These are phyloP conservation scores for Alcis repandata DNA, from an alignment of 2,888 invertebrate species.

Conservation along the genomic window DNA sequence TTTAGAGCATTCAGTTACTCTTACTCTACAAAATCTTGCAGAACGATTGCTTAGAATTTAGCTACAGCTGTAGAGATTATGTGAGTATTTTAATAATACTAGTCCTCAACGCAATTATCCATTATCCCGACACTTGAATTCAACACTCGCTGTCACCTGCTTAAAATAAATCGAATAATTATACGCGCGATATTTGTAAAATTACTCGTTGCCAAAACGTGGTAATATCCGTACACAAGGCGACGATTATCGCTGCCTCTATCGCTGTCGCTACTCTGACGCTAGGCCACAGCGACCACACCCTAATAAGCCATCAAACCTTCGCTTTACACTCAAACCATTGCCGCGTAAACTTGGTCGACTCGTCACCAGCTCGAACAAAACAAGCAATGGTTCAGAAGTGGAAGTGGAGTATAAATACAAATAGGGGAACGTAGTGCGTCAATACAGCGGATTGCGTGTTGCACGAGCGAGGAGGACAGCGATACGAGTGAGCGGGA, in stretches of 20 bases:
- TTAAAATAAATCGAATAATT: constrained; percentile 2
- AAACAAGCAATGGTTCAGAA: constrained; percentile 32
- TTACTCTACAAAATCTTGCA: no score
- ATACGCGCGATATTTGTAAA: constrained; percentile 1
- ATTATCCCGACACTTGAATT: neutral
- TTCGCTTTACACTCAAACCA: constrained; percentile 38
- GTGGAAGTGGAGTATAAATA: constrained; percentile 10
- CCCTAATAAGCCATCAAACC: constrained; percentile 39
- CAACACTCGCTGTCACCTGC: neutral
- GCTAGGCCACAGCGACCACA: constrained; percentile 50
- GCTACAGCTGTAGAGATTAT: no score
- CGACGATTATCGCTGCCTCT: constrained; percentile 59
- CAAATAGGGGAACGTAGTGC: constrained; percentile 11
- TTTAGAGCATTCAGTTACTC: no score
- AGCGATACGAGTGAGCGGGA: constrained; percentile 63
- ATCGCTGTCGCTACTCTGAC: constrained; percentile 56
- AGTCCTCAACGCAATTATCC: no score
- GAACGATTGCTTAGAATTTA: no score
- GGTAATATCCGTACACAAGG: constrained; percentile 15
- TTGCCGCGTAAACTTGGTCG: constrained; percentile 17
- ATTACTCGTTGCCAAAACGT: neutral
- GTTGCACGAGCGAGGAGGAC: constrained; percentile 73
- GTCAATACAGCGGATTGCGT: constrained; percentile 59
- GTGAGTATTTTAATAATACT: no score
- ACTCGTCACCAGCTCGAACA: neutral